Conservation (phyloP, 2,888 invertebrate genomes). For the Camponotus fellah region DNA sequence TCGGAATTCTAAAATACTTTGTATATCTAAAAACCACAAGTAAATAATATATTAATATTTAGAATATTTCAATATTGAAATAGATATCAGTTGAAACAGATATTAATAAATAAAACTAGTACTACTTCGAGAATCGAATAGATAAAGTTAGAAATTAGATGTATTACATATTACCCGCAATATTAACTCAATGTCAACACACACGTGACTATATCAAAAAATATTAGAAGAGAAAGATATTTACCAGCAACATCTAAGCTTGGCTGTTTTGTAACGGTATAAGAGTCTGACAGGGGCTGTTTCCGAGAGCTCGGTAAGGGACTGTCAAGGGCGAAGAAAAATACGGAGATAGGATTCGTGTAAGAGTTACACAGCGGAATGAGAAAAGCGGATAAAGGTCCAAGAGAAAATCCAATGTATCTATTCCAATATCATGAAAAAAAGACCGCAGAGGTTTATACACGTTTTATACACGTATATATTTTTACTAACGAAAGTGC, state of each 20-base stretch:
- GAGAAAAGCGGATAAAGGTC: constrained; percentile 66
- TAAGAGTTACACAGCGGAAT: constrained; percentile 63
- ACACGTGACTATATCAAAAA: constrained; percentile 30
- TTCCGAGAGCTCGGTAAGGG: constrained; percentile 65
- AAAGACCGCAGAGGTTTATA: constrained; percentile 43
- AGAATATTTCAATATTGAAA: neutral
- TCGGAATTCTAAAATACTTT: neutral
- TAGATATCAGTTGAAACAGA: neutral
- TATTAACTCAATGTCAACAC: constrained; percentile 33
- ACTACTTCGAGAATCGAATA: neutral
- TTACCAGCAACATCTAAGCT: constrained; percentile 28
- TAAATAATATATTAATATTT: neutral
- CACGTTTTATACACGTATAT: constrained; percentile 48
- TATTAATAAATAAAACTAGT: constrained; percentile 7
- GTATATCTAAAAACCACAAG: neutral
- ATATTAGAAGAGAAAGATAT: constrained; percentile 43
- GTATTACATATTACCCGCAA: constrained; percentile 17
- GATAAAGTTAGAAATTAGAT: constrained; percentile 19
- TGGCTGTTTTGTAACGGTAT: constrained; percentile 60
- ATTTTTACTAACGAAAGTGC: neutral
- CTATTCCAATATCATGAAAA: constrained; percentile 52
- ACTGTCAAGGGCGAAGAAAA: constrained; percentile 63
- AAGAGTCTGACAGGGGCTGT: constrained; percentile 57
- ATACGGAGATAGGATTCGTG: constrained; percentile 70
- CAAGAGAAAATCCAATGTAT: constrained; percentile 62